Conservation (phyloP, 2,888 invertebrate genomes). For the Lepidonotus clava region DNA sequence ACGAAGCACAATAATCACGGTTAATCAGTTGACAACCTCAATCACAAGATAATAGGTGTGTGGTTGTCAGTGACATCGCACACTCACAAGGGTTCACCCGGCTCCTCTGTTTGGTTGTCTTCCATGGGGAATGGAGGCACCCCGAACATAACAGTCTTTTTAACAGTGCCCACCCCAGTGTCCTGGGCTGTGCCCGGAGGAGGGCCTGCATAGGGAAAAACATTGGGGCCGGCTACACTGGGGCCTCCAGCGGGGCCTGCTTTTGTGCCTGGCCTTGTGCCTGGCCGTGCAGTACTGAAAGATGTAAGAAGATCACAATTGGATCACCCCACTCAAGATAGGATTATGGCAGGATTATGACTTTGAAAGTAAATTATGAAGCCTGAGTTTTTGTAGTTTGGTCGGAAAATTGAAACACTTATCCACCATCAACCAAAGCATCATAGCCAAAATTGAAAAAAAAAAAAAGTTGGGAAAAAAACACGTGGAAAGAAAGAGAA, state of each 20-base stretch:
- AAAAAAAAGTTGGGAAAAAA: too few relatives aligned
- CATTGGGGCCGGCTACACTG: background rate
- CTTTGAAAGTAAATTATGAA: too few relatives aligned
- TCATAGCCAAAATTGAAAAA: too few relatives aligned
- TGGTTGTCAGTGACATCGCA: background rate
- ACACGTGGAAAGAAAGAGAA: too few relatives aligned
- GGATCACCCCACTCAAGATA: background rate
- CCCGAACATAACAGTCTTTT: background rate
- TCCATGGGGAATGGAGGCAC: conserved; percentile 8
- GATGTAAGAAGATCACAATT: background rate
- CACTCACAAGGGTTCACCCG: conserved; percentile 38
- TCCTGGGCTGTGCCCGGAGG: background rate
- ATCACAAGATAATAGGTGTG: background rate
- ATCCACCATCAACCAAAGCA: too few relatives aligned
- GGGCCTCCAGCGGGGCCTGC: background rate
- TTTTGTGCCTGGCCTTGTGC: conserved; percentile 5
- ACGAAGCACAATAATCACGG: too few relatives aligned
- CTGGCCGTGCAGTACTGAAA: conserved; percentile 32
- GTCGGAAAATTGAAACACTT: too few relatives aligned
- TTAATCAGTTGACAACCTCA: background rate
- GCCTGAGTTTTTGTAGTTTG: too few relatives aligned
- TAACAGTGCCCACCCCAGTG: background rate
- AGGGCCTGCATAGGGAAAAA: background rate
- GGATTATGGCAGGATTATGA: too few relatives aligned
- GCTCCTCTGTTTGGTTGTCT: conserved; percentile 11